Evolutionary conservation across 2,113 vertebrate species (phyloP).

Genomic region (Nothoprocta perdicaria): DNA sequence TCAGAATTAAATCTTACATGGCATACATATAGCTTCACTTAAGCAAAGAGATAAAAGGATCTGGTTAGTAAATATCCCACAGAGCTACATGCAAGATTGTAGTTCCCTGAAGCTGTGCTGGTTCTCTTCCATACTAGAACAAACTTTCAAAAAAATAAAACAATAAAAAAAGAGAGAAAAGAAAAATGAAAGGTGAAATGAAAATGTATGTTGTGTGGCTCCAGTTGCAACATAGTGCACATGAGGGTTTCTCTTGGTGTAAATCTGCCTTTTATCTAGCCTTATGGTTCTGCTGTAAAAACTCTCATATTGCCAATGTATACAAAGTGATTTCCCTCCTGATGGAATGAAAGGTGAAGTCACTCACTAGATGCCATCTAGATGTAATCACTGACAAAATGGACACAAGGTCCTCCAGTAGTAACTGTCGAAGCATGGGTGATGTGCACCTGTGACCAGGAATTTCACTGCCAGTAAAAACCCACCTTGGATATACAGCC

Average conservation of each 20-base stretch:
- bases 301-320: no score
- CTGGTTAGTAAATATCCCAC: neutral
- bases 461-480: neutral
- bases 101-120: neutral
- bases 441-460: neutral
- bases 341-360: neutral
- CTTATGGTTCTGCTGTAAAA: neutral
- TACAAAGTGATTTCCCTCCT: neutral
- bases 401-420: neutral
- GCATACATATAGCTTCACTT: neutral
- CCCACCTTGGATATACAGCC: neutral
- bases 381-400: neutral
- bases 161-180: no score
- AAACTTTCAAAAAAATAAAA: neutral
- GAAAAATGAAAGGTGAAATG: neutral
- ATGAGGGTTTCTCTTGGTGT: neutral
- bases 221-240: neutral
- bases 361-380: neutral
- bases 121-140: neutral
- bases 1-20: neutral
- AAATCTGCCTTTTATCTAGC: neutral
- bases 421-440: neutral
- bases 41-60: neutral
- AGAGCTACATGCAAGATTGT: neutral
- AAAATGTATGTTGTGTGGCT: neutral